Evolutionary conservation across 2,797 vertebrate species (phyloP), one percentile per base, ranked within the genome.

Genomic region (Sebastes kiyomatsui): DNA sequence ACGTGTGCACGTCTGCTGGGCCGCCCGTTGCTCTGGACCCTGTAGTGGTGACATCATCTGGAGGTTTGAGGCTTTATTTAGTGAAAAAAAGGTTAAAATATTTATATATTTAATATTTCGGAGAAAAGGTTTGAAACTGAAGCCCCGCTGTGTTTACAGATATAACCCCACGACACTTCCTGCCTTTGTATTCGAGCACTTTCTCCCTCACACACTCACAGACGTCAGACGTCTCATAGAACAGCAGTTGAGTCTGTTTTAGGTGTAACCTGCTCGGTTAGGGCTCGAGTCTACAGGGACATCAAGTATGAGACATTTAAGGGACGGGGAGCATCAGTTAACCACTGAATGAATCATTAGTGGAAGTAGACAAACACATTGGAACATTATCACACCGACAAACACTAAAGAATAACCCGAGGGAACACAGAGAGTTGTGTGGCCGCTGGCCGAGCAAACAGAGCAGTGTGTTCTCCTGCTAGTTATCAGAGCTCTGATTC

Each of bases 121-220:
- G 67, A 76, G 79, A 73, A 82, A 81, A 3, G 13, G 42, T 73
- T 84, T 75, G n/a, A 78, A 79, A 81, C 28, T 20, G 65, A 35
- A 66, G 60, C 66, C 70, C 49, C 25, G 35, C 25, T 55, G 38
- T 72, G 83, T 85, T 90, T 67, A 58, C 60, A 90, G 75, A 91
- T 72, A 79, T 42, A 74, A 86, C 80, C 85, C 71, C 87, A 28
- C 68, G 80, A 91, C 86, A 90, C 87, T 94, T 95, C 94, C 94
- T 92, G 87, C 88, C 54, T 92, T 94, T 94, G 94, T 94, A 6
- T 88, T 80, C 28, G 30, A 86, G 80, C 69, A 84, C 85, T 90
- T 85, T 90, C 84, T 85, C 84, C 32, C 54, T 32, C 33, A 35
- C 67, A 77, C 32, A 65, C 77, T 70, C 67, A 61, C 85, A 83